A percentile compares a stretch with the other conserved stretches of the same genome.
Conservation (phyloP, 2,797 vertebrate species). For the Valencia hispanica region DNA sequence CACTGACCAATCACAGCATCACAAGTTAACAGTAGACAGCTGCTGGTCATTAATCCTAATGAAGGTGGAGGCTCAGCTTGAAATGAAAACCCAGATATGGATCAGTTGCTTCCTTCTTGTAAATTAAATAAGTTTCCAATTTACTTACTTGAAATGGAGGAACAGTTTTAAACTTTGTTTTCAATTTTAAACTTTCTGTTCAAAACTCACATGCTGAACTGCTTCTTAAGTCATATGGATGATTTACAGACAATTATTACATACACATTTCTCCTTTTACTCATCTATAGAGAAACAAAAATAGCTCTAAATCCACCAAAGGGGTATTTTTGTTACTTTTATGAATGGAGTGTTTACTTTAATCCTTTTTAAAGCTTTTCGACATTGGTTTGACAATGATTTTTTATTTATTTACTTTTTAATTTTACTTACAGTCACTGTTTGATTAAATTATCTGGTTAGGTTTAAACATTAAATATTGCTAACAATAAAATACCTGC, state of each 20-base stretch:
- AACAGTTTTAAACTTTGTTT: background rate
- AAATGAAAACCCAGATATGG: background rate
- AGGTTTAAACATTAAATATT: background rate
- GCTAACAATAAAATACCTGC: background rate
- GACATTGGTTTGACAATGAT: background rate
- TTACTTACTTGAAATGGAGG: background rate
- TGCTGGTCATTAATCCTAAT: slow-evolving; percentile 23
- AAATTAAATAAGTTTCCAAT: background rate
- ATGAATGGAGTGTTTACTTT: background rate
- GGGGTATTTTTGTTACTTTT: background rate
- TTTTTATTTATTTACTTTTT: background rate
- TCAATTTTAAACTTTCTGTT: background rate
- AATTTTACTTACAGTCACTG: background rate
- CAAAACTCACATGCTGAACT: background rate
- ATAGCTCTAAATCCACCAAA: background rate
- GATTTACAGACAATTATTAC: background rate
- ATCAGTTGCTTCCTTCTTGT: background rate
- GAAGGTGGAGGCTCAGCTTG: background rate
- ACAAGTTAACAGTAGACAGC: slow-evolving; percentile 16
- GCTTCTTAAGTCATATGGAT: background rate
- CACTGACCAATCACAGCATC: slow-evolving; percentile 35
- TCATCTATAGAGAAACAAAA: background rate
- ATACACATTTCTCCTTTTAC: background rate
- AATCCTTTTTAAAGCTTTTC: background rate
- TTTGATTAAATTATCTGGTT: background rate